phyloP scores from a whole-genome alignment of 2,888 invertebrate genomes.

The Germaria angustata region DNA sequence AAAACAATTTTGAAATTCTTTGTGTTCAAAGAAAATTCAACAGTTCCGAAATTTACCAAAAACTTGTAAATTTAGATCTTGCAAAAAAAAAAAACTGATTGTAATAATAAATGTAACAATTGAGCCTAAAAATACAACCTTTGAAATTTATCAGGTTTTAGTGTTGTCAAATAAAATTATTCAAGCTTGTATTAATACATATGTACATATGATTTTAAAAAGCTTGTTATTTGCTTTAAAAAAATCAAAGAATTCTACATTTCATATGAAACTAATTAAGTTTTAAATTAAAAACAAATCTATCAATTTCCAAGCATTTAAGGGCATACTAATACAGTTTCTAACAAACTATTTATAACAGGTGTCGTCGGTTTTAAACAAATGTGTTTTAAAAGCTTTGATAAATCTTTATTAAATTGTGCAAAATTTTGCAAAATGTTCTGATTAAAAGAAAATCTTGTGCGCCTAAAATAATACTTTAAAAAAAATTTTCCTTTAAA shows the following conservation, averaged over 20 bases:
- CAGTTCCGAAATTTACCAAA: neutral
- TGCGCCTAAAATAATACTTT: constrained; percentile 19
- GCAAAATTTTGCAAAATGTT: neutral
- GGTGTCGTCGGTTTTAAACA: neutral
- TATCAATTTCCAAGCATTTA: neutral
- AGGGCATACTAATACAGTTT: constrained; percentile 12
- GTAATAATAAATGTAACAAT: too few relatives aligned
- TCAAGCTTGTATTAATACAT: too few relatives aligned
- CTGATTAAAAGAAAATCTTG: neutral
- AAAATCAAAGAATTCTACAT: neutral
- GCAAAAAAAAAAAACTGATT: too few relatives aligned
- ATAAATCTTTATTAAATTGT: neutral
- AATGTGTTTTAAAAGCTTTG: neutral
- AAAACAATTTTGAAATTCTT: too few relatives aligned
- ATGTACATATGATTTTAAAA: too few relatives aligned
- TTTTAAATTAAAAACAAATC: neutral
- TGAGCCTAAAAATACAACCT: too few relatives aligned
- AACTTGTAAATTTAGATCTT: neutral
- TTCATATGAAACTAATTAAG: neutral
- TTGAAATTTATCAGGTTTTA: too few relatives aligned
- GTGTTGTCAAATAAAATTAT: too few relatives aligned
- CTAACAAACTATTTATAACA: neutral
- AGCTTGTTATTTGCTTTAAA: neutral
- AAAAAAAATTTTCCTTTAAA: neutral
- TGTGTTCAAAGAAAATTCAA: too few relatives aligned